These are phyloP conservation scores for Amphimallon solstitiale DNA, from an alignment of 2,888 invertebrate species.

Conservation along the genomic window DNA sequence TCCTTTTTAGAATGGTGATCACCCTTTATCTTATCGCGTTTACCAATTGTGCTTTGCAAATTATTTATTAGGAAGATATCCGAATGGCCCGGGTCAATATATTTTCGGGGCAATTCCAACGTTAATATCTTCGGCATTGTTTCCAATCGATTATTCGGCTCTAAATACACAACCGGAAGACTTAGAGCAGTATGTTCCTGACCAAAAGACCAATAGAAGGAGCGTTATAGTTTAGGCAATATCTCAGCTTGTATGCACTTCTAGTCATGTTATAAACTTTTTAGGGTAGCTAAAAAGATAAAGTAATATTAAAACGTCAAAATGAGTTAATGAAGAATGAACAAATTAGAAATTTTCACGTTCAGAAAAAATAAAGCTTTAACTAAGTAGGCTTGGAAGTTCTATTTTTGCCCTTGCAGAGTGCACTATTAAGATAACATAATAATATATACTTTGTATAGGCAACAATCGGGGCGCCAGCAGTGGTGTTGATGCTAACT, in stretches of 20 bases:
- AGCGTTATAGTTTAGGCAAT: conserved; percentile 71
- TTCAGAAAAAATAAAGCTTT: conserved; percentile 9
- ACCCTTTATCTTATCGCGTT: conserved; percentile 73
- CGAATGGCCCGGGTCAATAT: conserved; percentile 81
- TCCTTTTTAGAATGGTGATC: conserved; percentile 73
- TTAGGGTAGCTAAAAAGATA: conserved; percentile 8
- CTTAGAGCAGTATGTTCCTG: conserved; percentile 75
- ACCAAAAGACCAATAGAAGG: conserved; percentile 75
- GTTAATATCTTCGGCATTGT: conserved; percentile 68
- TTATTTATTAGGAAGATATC: conserved; percentile 78
- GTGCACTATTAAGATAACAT: conserved; percentile 25
- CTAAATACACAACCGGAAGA: conserved; percentile 77
- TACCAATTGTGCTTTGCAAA: conserved; percentile 79
- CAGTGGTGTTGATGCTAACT: too few species aligned
- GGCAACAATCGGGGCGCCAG: too few species aligned
- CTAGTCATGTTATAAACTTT: conserved; percentile 15
- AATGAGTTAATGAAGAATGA: not conserved
- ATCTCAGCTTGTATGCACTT: conserved; percentile 26
- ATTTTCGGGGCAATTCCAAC: conserved; percentile 73
- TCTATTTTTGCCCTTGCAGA: conserved; percentile 23
- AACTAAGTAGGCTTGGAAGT: conserved; percentile 18
- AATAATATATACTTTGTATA: not conserved
- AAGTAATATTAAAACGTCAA: not conserved
- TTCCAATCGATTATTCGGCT: conserved; percentile 81
- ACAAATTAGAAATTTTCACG: conserved; percentile 6